Conservation (phyloP, 2,113 vertebrate genomes). For the Circaetus gallicus region DNA sequence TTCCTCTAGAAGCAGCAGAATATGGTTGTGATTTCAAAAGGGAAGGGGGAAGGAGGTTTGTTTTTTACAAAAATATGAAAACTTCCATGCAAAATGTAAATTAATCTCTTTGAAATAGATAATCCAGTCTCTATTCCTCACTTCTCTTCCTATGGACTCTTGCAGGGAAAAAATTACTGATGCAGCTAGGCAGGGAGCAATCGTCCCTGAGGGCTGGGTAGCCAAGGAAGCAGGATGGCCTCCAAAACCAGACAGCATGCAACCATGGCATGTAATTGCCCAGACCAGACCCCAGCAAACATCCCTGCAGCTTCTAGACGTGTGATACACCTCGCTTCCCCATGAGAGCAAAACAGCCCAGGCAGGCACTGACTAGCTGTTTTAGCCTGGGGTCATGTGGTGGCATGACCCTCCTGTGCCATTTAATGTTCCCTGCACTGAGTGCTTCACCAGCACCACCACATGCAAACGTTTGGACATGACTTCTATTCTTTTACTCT, state of each 20-base stretch:
- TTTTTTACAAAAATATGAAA: not conserved
- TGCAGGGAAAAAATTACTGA: too few relatives aligned
- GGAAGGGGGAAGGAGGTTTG: not conserved
- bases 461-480: not conserved
- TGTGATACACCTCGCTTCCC: not conserved
- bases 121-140: not conserved
- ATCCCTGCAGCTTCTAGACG: not conserved
- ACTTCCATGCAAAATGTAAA: not conserved
- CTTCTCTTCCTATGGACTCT: not conserved
- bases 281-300: not conserved
- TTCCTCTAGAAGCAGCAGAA: not conserved
- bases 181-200: too few relatives aligned
- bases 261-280: not conserved
- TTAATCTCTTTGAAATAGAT: not conserved
- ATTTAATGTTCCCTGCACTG: not conserved
- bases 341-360: not conserved
- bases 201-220: too few relatives aligned
- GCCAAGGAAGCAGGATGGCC: not conserved
- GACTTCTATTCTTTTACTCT: not conserved
- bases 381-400: not conserved
- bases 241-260: not conserved
- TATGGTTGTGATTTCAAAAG: not conserved
- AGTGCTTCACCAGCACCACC: not conserved
- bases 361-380: not conserved
- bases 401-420: not conserved